These are phyloP conservation scores for Tenthredo distinguenda DNA, from an alignment of 2,888 invertebrate genomes.

Conservation along the genomic window DNA sequence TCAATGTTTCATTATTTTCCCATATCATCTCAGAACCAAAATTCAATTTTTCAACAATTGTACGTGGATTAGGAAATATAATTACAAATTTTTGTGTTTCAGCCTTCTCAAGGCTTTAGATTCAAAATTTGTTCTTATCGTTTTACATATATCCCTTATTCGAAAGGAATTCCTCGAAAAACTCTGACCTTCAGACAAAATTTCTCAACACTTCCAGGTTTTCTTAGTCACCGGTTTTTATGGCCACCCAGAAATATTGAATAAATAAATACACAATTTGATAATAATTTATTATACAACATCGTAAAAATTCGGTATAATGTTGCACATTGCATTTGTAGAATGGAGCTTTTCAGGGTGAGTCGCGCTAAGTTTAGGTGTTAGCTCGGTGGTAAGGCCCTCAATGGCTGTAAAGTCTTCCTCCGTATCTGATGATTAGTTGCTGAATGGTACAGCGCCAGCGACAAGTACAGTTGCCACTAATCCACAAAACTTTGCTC, in stretches of 20 bases:
- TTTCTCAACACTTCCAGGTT: not conserved
- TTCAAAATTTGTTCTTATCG: not conserved
- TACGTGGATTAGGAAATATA: not conserved
- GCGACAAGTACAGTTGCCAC: conserved; percentile 71
- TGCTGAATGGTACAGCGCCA: conserved; percentile 59
- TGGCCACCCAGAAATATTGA: conserved; percentile 60
- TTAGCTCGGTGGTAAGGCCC: conserved; percentile 73
- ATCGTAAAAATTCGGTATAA: conserved; percentile 76
- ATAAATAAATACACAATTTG: conserved; percentile 77
- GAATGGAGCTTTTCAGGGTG: conserved; percentile 68
- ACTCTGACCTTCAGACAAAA: not conserved
- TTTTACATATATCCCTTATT: not conserved
- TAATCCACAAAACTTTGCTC: conserved; percentile 99
- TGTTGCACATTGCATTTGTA: conserved; percentile 67
- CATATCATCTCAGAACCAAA: not conserved
- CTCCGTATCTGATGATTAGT: conserved; percentile 67
- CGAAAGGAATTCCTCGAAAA: not conserved
- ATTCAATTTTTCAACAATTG: conserved; percentile 48
- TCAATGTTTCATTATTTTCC: conserved; percentile 58
- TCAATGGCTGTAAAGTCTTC: conserved; percentile 68
- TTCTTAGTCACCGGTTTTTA: not conserved
- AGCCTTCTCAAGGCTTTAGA: conserved; percentile 58
- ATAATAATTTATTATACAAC: conserved; percentile 77
- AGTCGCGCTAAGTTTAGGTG: conserved; percentile 72
- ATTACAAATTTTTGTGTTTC: not conserved